phyloP scores from a whole-genome alignment of 2,888 invertebrate species.

The Scelioninae gen. 1 region DNA sequence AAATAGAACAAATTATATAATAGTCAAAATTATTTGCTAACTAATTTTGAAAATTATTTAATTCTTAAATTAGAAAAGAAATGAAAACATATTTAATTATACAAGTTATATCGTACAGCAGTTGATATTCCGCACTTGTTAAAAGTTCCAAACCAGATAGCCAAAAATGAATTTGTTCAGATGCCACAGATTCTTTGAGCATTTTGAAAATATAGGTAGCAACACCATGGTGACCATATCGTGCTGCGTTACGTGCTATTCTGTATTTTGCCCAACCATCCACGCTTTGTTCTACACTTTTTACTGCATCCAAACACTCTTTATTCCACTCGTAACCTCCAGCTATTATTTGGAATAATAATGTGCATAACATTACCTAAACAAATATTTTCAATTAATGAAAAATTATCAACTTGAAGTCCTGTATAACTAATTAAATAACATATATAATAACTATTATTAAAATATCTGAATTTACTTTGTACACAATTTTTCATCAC shows the following conservation, averaged over 20 bases:
- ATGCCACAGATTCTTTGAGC: slow-evolving; percentile 89
- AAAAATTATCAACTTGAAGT: too few relatives aligned
- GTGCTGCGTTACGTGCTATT: slow-evolving; percentile 93
- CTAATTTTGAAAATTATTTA: too few relatives aligned
- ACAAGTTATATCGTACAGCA: slow-evolving; percentile 86
- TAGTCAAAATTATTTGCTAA: too few relatives aligned
- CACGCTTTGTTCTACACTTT: slow-evolving; percentile 86
- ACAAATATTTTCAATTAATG: too few relatives aligned
- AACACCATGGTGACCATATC: slow-evolving; percentile 92
- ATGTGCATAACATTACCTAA: slow-evolving; percentile 90
- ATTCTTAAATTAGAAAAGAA: too few relatives aligned
- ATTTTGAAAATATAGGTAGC: slow-evolving; percentile 88
- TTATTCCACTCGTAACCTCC: slow-evolving; percentile 89
- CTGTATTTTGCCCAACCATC: slow-evolving; percentile 94
- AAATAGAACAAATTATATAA: too few relatives aligned
- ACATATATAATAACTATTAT: too few relatives aligned
- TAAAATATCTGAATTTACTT: too few relatives aligned
- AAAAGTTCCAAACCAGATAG: slow-evolving; percentile 91
- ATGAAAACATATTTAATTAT: too few relatives aligned
- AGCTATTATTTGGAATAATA: slow-evolving; percentile 92
- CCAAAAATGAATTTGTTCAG: slow-evolving; percentile 96
- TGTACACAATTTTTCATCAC: too few relatives aligned
- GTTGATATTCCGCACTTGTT: slow-evolving; percentile 89
- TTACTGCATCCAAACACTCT: slow-evolving; percentile 86
- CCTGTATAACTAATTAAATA: too few relatives aligned